Base-by-base conservation (phyloP, 2,888 invertebrate genomes). In the Cataglyphis livida region DNA sequence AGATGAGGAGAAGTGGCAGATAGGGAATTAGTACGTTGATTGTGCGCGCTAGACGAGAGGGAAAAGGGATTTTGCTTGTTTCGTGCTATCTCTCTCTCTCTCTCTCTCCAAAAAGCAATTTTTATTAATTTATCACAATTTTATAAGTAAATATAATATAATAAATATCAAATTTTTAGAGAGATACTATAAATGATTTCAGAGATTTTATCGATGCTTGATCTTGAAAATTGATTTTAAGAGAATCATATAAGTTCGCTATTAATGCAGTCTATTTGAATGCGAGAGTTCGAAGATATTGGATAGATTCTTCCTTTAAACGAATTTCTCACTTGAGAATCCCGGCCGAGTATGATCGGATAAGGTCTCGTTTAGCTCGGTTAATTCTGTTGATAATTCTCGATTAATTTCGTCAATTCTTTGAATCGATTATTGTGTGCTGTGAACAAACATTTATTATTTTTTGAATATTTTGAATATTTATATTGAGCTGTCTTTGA, bases 331-430 rank as follows among this genome's bases (percentile, higher is more conserved):
- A 75, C 70, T 75, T 66, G 68, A 51, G 57, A 28, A 64, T 66
- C 68, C 65, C 51, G 75, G 3, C 44, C 54, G 74, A n/a, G n/a
- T n/a, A 57, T 65, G 75, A 85, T 66, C n/a, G n/a, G 85, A 85
- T 66, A 84, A 87, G 83, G 65, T 59, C 66, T 82, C 84, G 85
- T 84, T 89, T 85, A 85, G 84, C 57, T 70, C 12, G 74, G 74
- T 78, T 35, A 35, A 35, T 35, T 35, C 6, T 35, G 32, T 35
- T 6, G 32, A 35, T 35, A 35, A 35, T 35, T 35, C 32, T 35
- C 84, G 85, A 88, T 89, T 89, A 89, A 89, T 89, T 88, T 82
- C 61, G 71, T n/a, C 84, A 81, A 87, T 85, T 86, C 88, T 87
- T 84, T 85, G 82, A 84, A 89, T 82, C 84, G 79, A n/a, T 61